Percentiles rank a stretch among this genome's conserved stretches.
Conservation (phyloP, 2,888 invertebrate genomes). For the Laothoe populi region DNA sequence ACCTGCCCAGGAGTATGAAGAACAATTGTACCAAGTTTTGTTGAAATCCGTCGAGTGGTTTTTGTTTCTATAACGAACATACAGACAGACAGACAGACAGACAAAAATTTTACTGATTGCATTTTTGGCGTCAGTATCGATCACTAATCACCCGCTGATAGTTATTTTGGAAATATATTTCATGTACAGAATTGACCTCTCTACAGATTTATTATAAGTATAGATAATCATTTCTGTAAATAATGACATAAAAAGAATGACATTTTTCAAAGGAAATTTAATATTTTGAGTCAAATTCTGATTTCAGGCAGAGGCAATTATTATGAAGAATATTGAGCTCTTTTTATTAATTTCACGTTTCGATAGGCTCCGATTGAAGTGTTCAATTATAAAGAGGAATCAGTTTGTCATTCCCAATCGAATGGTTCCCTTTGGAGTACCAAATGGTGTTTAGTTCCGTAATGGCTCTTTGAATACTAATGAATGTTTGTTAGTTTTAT, state of each 20-base stretch:
- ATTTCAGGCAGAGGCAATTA: conserved; percentile 28
- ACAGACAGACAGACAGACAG: too few relatives aligned
- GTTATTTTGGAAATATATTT: too few relatives aligned
- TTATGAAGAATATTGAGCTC: conserved; percentile 28
- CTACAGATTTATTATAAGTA: too few relatives aligned
- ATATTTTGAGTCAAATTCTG: conserved; percentile 13
- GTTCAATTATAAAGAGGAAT: conserved; percentile 37
- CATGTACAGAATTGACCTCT: too few relatives aligned
- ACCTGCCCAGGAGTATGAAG: too few relatives aligned
- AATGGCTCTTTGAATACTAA: not conserved
- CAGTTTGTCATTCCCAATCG: conserved; percentile 30
- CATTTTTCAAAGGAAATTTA: not conserved
- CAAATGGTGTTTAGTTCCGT: conserved; percentile 22
- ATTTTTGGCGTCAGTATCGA: too few relatives aligned
- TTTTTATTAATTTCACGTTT: conserved; percentile 42
- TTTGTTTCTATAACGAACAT: too few relatives aligned
- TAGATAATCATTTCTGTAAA: not conserved
- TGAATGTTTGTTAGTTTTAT: not conserved
- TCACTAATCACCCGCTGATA: too few relatives aligned
- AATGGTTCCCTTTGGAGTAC: conserved; percentile 28
- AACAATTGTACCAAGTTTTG: too few relatives aligned
- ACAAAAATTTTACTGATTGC: too few relatives aligned
- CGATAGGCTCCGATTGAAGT: conserved; percentile 41
- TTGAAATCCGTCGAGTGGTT: too few relatives aligned
- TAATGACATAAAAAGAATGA: not conserved